phyloP scores from a whole-genome alignment of 2,888 invertebrate species.

The Hypomecis atomaria region DNA sequence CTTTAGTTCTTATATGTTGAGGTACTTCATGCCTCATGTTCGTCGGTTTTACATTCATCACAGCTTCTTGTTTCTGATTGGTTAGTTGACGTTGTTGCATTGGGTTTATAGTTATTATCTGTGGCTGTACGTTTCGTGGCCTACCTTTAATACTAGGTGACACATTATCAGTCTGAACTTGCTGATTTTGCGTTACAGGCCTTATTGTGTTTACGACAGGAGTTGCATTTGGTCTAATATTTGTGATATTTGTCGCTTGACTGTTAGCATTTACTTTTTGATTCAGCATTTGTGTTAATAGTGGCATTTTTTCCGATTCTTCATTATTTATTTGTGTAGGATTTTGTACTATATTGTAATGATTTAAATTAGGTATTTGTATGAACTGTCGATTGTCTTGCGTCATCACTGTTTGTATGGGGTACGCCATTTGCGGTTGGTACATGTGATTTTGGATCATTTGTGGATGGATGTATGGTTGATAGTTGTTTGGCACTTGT shows the following conservation, averaged over 20 bases:
- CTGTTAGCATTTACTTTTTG: slow-evolving; percentile 17
- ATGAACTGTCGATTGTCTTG: slow-evolving; percentile 54
- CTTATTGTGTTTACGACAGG: slow-evolving; percentile 29
- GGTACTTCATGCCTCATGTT: slow-evolving; percentile 31
- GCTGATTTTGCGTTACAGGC: slow-evolving; percentile 33
- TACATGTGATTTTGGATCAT: slow-evolving; percentile 71
- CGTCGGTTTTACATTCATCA: slow-evolving; percentile 24
- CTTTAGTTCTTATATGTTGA: slow-evolving; percentile 40
- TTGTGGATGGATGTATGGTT: slow-evolving; percentile 61
- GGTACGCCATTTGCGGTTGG: slow-evolving; percentile 64
- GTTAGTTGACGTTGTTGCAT: slow-evolving; percentile 43
- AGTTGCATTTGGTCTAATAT: slow-evolving; percentile 6
- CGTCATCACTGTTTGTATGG: slow-evolving; percentile 65
- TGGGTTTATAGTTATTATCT: slow-evolving; percentile 53
- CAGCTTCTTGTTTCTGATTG: slow-evolving; percentile 34
- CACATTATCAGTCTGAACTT: slow-evolving; percentile 42
- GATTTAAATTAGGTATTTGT: slow-evolving; percentile 49
- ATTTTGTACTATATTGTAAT: slow-evolving; percentile 43
- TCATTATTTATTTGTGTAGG: slow-evolving; percentile 27
- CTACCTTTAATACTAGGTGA: slow-evolving; percentile 29
- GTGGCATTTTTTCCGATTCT: slow-evolving; percentile 27
- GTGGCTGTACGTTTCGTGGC: slow-evolving; percentile 42
- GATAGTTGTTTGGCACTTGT: slow-evolving; percentile 64
- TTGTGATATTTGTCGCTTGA: slow-evolving; percentile 9
- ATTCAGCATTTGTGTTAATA: slow-evolving; percentile 36